Evolutionary conservation across 2,113 vertebrate species (phyloP).

Genomic region (Rhipidura dahli): DNA sequence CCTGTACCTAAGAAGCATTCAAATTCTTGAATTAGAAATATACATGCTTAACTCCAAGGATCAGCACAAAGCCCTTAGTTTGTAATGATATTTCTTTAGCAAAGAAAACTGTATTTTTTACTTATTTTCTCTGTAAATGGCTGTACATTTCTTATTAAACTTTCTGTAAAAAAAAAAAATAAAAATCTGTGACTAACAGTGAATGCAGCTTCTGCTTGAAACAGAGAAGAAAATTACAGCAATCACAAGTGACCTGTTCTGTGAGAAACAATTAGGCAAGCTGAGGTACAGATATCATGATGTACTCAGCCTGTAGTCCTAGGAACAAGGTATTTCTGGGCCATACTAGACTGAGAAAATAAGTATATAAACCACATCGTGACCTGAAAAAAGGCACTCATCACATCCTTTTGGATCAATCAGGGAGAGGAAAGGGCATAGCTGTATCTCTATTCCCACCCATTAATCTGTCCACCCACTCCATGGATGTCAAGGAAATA

Average conservation of each 20-base stretch:
- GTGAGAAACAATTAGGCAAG: neutral
- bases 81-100: neutral
- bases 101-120: neutral
- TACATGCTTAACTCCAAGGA: neutral
- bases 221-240: neutral
- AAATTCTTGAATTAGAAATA: neutral
- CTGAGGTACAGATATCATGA: neutral
- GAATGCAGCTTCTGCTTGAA: neutral
- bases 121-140: neutral
- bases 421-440: neutral
- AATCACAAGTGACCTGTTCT: neutral
- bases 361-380: neutral
- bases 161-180: neutral
- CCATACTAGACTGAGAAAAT: neutral
- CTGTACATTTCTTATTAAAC: neutral
- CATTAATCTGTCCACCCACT: neutral
- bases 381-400: neutral
- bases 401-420: neutral
- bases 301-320: neutral
- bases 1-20: neutral
- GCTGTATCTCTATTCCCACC: neutral
- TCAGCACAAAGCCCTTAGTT: neutral
- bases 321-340: neutral
- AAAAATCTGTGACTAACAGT: neutral
- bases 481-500: neutral